Percentiles rank a stretch among this genome's conserved stretches.
Conservation (phyloP, 2,797 vertebrate species). For the Sebastes hubbsi region DNA sequence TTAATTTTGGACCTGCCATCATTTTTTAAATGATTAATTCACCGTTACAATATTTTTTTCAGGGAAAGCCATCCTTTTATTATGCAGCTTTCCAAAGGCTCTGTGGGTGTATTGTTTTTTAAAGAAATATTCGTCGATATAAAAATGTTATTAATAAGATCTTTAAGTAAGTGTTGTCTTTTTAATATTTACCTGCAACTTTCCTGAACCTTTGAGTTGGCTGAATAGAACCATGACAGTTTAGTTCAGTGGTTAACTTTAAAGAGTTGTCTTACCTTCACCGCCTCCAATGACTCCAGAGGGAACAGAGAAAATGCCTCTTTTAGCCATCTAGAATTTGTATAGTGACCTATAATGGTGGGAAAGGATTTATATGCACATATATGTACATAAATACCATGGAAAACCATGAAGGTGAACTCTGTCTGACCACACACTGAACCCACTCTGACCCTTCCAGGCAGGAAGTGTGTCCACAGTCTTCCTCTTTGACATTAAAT, state of each 20-base stretch:
- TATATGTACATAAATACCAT: not conserved
- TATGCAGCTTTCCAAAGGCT: no score
- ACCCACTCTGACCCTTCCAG: not conserved
- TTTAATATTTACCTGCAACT: not conserved
- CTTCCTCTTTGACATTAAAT: not conserved
- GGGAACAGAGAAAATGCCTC: not conserved
- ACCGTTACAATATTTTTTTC: no score
- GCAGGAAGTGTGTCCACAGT: not conserved
- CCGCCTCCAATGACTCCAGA: not conserved
- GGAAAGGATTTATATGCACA: not conserved
- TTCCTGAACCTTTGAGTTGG: not conserved
- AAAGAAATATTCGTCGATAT: no score
- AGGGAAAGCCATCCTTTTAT: no score
- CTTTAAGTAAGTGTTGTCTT: not conserved
- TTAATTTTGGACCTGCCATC: no score
- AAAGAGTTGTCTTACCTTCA: not conserved
- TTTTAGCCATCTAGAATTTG: not conserved
- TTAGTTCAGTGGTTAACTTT: not conserved
- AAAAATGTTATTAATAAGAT: no score
- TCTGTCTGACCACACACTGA: not conserved
- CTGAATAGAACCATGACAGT: not conserved
- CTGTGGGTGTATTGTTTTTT: no score
- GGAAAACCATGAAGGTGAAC: conserved; percentile 15
- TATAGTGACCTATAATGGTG: not conserved
- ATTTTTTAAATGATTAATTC: no score